Percentiles rank a stretch among this genome's conserved stretches.
phyloP scores from a whole-genome alignment of 2,113 vertebrate species.

The Etheostoma spectabile region DNA sequence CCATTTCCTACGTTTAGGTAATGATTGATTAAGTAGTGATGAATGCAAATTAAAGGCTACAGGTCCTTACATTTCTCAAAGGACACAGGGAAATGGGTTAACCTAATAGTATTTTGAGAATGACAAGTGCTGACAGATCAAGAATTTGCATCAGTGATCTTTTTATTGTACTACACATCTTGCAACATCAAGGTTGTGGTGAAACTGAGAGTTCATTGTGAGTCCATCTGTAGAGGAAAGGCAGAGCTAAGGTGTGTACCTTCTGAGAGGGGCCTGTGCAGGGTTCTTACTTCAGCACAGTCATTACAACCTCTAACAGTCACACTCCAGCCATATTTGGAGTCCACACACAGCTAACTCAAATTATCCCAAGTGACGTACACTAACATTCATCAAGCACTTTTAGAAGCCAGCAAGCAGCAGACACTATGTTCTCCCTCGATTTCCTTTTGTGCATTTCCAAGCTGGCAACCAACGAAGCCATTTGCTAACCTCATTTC shows the following conservation, averaged over 20 bases:
- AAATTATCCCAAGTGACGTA: constrained; percentile 82
- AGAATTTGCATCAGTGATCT: constrained; percentile 30
- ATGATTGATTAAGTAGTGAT: constrained; percentile 1
- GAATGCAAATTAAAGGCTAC: constrained; percentile 6
- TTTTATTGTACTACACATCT: constrained; percentile 34
- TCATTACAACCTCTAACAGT: constrained; percentile 83
- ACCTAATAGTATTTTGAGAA: not conserved
- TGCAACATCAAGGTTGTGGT: constrained; percentile 59
- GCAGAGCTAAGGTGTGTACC: constrained; percentile 75
- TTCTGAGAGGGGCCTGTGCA: constrained; percentile 76
- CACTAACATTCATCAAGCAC: constrained; percentile 83
- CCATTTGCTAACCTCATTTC: constrained; percentile 88
- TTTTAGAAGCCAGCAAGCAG: constrained; percentile 78
- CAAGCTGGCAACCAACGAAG: constrained; percentile 83
- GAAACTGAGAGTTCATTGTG: constrained; percentile 77
- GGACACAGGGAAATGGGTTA: not conserved
- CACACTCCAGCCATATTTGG: constrained; percentile 82
- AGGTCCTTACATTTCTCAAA: constrained; percentile 1
- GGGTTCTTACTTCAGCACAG: constrained; percentile 79
- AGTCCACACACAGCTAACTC: constrained; percentile 78
- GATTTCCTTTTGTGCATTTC: constrained; percentile 83
- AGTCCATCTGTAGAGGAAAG: constrained; percentile 75
- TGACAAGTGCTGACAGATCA: constrained; percentile 4
- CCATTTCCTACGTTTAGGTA: not conserved
- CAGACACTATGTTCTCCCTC: constrained; percentile 83